A percentile compares a stretch with the other conserved stretches of the same genome.
Evolutionary conservation across 2,888 invertebrate genomes (phyloP).

Genomic region (Baronia brevicornis): DNA sequence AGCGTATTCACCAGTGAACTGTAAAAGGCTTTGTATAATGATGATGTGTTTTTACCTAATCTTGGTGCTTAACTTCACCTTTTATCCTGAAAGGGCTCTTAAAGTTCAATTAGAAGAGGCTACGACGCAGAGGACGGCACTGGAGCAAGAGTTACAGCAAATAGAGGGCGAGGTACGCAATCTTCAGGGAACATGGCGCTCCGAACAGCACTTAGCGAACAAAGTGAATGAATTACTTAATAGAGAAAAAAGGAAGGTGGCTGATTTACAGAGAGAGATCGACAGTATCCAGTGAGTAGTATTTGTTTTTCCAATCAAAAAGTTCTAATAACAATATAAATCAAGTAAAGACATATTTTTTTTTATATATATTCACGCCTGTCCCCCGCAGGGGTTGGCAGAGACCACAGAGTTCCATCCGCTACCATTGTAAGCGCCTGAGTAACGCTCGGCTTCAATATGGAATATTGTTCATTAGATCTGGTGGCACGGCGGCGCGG

Average conservation of each 20-base stretch:
- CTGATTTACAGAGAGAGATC: slow-evolving; percentile 50
- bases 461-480: slow-evolving; percentile 27
- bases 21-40: too few species aligned
- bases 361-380: too few species aligned
- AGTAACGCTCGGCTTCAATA: too few species aligned
- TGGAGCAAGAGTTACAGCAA: slow-evolving; percentile 49
- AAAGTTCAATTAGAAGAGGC: slow-evolving; percentile 52
- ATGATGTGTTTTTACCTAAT: too few species aligned
- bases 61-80: too few species aligned
- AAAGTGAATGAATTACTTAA: slow-evolving; percentile 40
- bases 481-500: slow-evolving; percentile 32
- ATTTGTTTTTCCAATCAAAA: neutral
- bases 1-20: too few species aligned
- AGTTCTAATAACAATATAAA: too few species aligned
- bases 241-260: slow-evolving; percentile 46
- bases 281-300: slow-evolving; percentile 48
- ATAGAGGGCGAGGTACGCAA: slow-evolving; percentile 36
- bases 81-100: slow-evolving; percentile 33
- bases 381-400: too few species aligned
- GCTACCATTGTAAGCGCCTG: too few species aligned
- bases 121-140: slow-evolving; percentile 31
- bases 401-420: too few species aligned
- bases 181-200: slow-evolving; percentile 5
- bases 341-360: too few species aligned
- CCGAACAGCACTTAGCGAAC: slow-evolving; percentile 17